Base-by-base conservation (phyloP, 2,797 vertebrate genomes). In the Glyptemys insculpta region DNA sequence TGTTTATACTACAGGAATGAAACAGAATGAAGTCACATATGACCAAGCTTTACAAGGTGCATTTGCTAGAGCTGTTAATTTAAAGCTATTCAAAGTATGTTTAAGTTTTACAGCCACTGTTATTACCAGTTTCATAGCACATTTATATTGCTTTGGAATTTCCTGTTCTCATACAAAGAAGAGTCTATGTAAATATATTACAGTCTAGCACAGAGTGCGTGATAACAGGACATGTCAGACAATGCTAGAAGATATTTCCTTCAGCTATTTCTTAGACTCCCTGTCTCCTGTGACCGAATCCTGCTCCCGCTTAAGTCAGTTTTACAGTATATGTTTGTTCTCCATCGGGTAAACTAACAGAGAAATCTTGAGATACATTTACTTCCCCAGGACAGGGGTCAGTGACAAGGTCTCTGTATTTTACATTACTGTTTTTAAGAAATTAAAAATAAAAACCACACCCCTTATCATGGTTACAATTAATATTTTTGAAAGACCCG, bases 61-160 rank as follows among this genome's bases (percentile, higher is more conserved):
- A 0, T 81, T 56, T 95, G 80, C 54, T 82, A 90, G 65, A 95
- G 79, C 65, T 92, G 88, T 83, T 95, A 95, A 92, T 91, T 96
- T 88, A 83, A 87, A 90, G n/a, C 49, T 54, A 86, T 90, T 95
- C 76, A 83, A 59, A 86, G 41, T 50, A 68, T 81, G 90, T 95
- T 95, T 92, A 85, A 87, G 76, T 89, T 97, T 92, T 90, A 86
- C 92, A 94, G 79, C 54, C 54, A 81, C 19, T 27, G 54, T 89
- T 97, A 96, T 90, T 90, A 92, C 7, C 1, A 0, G 44, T 93
- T 79, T 83, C 91, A n/a, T 57, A 87, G 82, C 86, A 92, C 84
- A 41, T 92, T 90, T 82, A 44, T 53, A 83, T 53, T 86, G 85
- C 74, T 91, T 90, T 15, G 53, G 57, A 54, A 37, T 85, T 91